Evolutionary conservation across 2,888 invertebrate genomes (phyloP).

Genomic region (Blastobasis adustella): DNA sequence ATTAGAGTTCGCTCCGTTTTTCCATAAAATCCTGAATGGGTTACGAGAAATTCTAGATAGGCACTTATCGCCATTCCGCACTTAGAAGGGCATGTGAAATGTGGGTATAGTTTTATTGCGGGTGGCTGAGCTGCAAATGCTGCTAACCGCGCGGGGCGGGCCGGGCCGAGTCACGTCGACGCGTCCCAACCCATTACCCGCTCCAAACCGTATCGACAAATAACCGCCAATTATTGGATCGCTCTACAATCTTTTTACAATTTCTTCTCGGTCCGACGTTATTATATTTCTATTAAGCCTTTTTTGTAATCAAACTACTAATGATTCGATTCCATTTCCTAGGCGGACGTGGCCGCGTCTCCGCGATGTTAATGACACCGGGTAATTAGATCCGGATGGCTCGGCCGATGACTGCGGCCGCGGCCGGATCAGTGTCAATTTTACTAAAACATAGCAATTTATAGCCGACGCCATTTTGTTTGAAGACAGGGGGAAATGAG

Average conservation of each 20-base stretch:
- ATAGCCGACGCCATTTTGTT: constrained; percentile 43
- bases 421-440: constrained; percentile 66
- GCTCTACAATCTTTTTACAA: constrained; percentile 76
- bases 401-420: constrained; percentile 66
- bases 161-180: constrained; percentile 60
- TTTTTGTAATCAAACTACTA: constrained; percentile 75
- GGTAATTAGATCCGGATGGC: constrained; percentile 75
- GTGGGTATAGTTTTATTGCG: too few species aligned
- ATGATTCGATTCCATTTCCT: constrained; percentile 76
- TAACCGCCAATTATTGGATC: constrained; percentile 74
- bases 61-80: too few species aligned
- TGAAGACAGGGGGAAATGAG: constrained; percentile 16
- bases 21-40: too few species aligned
- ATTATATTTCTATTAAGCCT: constrained; percentile 76
- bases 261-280: constrained; percentile 69
- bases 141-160: constrained; percentile 31
- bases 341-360: constrained; percentile 69
- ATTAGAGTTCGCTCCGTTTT: too few species aligned
- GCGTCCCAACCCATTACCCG: constrained; percentile 67
- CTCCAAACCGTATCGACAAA: constrained; percentile 74
- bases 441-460: constrained; percentile 69
- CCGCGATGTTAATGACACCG: constrained; percentile 69
- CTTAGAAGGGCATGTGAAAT: too few species aligned
- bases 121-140: constrained; percentile 36
- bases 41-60: too few species aligned